Base-by-base conservation (phyloP, 2,113 vertebrate species). In the Tenrec ecaudatus region DNA sequence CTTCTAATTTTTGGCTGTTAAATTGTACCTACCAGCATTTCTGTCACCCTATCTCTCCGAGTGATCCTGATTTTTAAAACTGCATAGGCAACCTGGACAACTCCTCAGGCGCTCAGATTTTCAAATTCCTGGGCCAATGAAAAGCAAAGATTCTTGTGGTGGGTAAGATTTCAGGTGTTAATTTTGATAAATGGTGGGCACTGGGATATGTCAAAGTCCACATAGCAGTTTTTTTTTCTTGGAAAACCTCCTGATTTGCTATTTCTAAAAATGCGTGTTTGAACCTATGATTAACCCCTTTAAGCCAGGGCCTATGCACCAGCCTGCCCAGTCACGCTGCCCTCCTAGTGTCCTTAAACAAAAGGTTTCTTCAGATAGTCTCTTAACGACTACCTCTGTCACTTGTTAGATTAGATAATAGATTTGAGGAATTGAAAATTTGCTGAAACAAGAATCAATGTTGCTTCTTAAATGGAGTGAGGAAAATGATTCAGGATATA, bases 361-460 rank as follows among this genome's bases (percentile, higher is more conserved):
- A 82, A 15, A 6, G 81, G 5, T 53, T 93, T 89, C 75, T 88
- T 78, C 40, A 90, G 81, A 43, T 81, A 88, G 38, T 92, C 86
- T 92, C 68, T 62, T 25, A 71, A 83, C 31, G 11, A 31, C 89
- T 92, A 9, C 40, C 92, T 88, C 23, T 86, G 27, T 86, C 27
- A 68, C 79, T 90, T 92, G 83, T 90, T 92, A 94, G n/a, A 82
- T 90, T 77, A 58, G 20, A 38, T 81, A n/a, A 60, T 79, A 87
- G 20, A 38, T 33, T 53, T 89, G 82, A 62, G 66, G 84, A 91
- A 93, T 38, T 92, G 64, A 93, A 92, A 93, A 88, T 62, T 3
- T 84, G 19, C 43, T 77, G 76, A 92, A 91, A 77, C 76, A 93
- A 80, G 36, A 83, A 81, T 84, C 14, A 68, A 43, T 15, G 3